phyloP scores from a whole-genome alignment of 1,140 invertebrate genomes.

The Zaprionus lachaisei region DNA sequence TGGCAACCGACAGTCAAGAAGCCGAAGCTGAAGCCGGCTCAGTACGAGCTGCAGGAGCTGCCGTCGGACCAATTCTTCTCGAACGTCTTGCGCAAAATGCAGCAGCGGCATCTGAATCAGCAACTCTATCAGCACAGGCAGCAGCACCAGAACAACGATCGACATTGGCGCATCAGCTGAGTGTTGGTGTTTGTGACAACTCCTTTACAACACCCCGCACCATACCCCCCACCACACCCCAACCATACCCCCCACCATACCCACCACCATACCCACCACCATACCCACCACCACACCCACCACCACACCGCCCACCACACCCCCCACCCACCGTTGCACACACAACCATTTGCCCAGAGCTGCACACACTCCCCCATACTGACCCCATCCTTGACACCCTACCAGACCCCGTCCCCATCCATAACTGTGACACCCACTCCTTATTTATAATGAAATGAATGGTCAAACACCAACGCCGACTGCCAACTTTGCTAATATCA shows the following conservation, averaged over 20 bases:
- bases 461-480: slow-evolving; percentile 25
- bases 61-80: not conserved
- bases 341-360: no score
- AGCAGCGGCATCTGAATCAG: slow-evolving; percentile 30
- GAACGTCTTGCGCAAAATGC: not conserved
- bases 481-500: slow-evolving; percentile 47
- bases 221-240: no score
- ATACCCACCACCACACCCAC: no score
- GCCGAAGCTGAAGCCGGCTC: no score
- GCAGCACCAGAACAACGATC: slow-evolving; percentile 17
- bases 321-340: not conserved
- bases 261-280: no score
- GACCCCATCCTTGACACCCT: no score
- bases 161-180: slow-evolving; percentile 36
- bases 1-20: no score
- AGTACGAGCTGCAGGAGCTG: not conserved
- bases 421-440: not conserved
- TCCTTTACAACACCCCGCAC: no score
- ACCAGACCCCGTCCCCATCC: not conserved
- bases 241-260: no score
- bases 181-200: no score
- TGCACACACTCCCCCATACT: not conserved
- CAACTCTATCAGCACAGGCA: slow-evolving; percentile 41
- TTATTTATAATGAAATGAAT: slow-evolving; percentile 25
- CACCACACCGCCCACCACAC: no score